These are phyloP conservation scores for Orcinus orca DNA, from an alignment of 2,113 vertebrate species.

Conservation along the genomic window DNA sequence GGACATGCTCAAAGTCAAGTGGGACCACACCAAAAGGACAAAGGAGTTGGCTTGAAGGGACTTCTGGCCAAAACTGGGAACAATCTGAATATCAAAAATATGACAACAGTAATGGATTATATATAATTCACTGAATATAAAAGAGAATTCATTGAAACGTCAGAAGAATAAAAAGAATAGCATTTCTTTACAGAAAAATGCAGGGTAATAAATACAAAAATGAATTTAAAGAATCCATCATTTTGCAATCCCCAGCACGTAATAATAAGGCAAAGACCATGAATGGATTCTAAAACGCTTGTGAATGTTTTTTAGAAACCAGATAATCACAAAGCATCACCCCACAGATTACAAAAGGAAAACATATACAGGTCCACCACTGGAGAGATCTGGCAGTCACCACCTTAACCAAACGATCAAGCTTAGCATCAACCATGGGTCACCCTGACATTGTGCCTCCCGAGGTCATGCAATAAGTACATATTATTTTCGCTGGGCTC, in stretches of 20 bases:
- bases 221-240: not conserved
- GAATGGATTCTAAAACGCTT: not conserved
- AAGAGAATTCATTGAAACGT: not conserved
- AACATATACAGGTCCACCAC: rapidly evolving
- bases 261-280: not conserved
- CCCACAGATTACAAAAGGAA: not conserved
- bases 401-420: not conserved
- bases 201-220: not conserved
- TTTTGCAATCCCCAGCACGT: not conserved
- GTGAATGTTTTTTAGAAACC: not conserved
- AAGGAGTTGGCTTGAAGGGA: not conserved
- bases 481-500: not conserved
- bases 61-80: not conserved
- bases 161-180: not conserved
- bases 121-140: not conserved
- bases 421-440: rapidly evolving
- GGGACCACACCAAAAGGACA: not conserved
- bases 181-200: not conserved
- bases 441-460: not conserved
- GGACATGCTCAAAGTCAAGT: not conserved
- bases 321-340: not conserved
- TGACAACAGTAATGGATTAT: not conserved
- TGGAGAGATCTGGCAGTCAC: not conserved
- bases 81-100: not conserved
- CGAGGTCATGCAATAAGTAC: rapidly evolving